phyloP scores from a whole-genome alignment of 2,797 vertebrate species.

The Galago senegalensis region DNA sequence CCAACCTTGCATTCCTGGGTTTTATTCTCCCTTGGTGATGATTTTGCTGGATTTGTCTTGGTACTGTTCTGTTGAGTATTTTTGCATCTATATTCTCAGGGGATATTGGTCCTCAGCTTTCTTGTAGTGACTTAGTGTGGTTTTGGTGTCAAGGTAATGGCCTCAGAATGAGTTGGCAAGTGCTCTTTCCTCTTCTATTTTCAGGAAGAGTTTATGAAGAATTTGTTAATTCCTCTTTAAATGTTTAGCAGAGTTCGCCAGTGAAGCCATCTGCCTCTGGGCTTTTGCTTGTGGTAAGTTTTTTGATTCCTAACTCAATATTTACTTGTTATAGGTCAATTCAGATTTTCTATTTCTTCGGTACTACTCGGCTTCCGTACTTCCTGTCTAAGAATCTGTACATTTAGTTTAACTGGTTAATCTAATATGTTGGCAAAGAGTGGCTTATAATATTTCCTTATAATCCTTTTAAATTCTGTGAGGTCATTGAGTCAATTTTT shows the following conservation, averaged over 20 bases:
- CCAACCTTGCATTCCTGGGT: conserved; percentile 27
- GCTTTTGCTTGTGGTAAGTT: conserved; percentile 65
- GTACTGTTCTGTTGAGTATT: not conserved
- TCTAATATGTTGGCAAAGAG: not conserved
- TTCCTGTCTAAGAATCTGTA: not conserved
- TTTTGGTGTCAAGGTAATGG: not conserved
- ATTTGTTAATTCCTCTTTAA: conserved; percentile 66
- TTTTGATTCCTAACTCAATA: conserved; percentile 65
- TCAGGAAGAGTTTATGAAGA: conserved; percentile 51
- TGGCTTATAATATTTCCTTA: not conserved
- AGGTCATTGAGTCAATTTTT: not conserved
- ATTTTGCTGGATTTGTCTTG: not conserved
- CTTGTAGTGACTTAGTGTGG: not conserved
- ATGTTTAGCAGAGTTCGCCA: conserved; percentile 63
- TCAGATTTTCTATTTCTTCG: conserved; percentile 60
- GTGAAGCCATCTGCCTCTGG: conserved; percentile 70
- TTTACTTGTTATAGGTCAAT: conserved; percentile 67
- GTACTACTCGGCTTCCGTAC: not conserved
- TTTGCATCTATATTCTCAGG: not conserved
- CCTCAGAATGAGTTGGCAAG: conserved; percentile 6
- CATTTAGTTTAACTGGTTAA: not conserved
- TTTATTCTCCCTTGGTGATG: not conserved
- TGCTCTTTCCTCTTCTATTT: not conserved
- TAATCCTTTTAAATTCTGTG: not conserved
- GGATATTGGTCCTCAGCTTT: not conserved